Percentiles rank a stretch among this genome's conserved stretches.
These are phyloP conservation scores for Epirrita christyi DNA, from an alignment of 2,888 invertebrate species.

Conservation along the genomic window DNA sequence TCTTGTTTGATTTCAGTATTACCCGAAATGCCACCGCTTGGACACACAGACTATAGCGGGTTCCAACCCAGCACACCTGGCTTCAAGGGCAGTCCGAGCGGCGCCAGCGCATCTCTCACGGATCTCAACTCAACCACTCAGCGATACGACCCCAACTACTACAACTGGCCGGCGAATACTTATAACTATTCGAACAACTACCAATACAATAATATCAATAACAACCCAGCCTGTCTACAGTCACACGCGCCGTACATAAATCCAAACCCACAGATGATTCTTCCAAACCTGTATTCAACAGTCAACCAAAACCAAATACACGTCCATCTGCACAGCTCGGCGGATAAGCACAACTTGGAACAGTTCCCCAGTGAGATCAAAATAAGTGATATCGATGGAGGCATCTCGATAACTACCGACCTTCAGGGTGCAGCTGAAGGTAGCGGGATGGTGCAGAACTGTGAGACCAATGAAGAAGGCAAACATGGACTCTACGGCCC, in stretches of 20 bases:
- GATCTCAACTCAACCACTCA: slow-evolving; percentile 75
- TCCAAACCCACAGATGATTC: slow-evolving; percentile 88
- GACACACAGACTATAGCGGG: slow-evolving; percentile 72
- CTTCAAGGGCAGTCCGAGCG: slow-evolving; percentile 72
- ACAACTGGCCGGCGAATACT: slow-evolving; percentile 87
- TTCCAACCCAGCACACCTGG: slow-evolving; percentile 67
- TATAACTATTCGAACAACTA: slow-evolving; percentile 88
- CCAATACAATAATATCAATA: slow-evolving; percentile 87
- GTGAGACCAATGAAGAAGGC: slow-evolving; percentile 81
- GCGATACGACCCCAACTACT: slow-evolving; percentile 83
- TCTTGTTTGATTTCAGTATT: slow-evolving; percentile 68
- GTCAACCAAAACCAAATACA: slow-evolving; percentile 95
- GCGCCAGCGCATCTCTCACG: slow-evolving; percentile 67
- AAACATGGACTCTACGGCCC: slow-evolving; percentile 75
- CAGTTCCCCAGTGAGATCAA: slow-evolving; percentile 87
- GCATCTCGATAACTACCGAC: slow-evolving; percentile 83
- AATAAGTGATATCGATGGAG: slow-evolving; percentile 85
- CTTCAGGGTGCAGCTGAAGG: slow-evolving; percentile 75
- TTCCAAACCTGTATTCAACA: slow-evolving; percentile 92
- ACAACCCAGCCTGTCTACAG: slow-evolving; percentile 78
- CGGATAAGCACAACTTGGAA: slow-evolving; percentile 87
- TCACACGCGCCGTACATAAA: slow-evolving; percentile 86
- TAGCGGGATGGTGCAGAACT: slow-evolving; percentile 79
- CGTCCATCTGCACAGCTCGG: slow-evolving; percentile 89
- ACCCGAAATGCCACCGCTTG: slow-evolving; percentile 80